Percentiles rank a stretch among this genome's conserved stretches.
Conservation (phyloP, 2,888 invertebrate genomes). For the Macrosoma leucophasiata region DNA sequence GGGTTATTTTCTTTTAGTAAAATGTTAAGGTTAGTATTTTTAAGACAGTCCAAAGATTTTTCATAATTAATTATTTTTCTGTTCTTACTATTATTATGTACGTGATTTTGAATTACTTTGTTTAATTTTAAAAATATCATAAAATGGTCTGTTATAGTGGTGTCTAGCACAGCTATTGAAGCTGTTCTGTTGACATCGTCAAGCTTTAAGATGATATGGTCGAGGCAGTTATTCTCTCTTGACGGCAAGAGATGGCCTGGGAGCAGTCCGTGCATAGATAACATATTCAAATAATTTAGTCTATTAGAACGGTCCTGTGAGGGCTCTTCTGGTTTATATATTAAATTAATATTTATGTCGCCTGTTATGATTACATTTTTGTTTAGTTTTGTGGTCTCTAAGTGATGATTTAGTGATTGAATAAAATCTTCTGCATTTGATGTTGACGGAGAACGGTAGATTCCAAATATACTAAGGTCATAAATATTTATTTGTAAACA, state of each 20-base stretch:
- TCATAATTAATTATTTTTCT: slow-evolving; percentile 1
- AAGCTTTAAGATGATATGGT: slow-evolving; percentile 5
- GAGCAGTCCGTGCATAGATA: slow-evolving; percentile 2
- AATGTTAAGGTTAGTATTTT: slow-evolving; percentile 1
- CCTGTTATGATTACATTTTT: slow-evolving; percentile 5
- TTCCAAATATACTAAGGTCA: slow-evolving; percentile 1
- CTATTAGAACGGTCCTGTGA: neutral
- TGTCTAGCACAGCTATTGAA: slow-evolving; percentile 3
- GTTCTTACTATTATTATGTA: neutral
- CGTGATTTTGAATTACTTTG: neutral
- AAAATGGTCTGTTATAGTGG: slow-evolving; percentile 5
- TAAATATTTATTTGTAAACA: neutral
- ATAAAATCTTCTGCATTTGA: slow-evolving; percentile 4
- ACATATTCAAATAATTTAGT: slow-evolving; percentile 2
- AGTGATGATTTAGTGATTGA: neutral
- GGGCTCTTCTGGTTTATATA: neutral
- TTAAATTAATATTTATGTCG: slow-evolving; percentile 8
- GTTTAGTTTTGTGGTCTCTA: neutral
- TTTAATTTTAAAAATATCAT: neutral
- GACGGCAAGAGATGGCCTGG: neutral
- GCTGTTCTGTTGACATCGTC: neutral
- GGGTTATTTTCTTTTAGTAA: slow-evolving; percentile 5
- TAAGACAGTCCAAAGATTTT: neutral
- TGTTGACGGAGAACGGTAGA: slow-evolving; percentile 6
- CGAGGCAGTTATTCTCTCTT: slow-evolving; percentile 4